Percentiles rank a stretch among this genome's conserved stretches.
Conservation (phyloP, 2,888 invertebrate species). For the Toxonevra muliebris region DNA sequence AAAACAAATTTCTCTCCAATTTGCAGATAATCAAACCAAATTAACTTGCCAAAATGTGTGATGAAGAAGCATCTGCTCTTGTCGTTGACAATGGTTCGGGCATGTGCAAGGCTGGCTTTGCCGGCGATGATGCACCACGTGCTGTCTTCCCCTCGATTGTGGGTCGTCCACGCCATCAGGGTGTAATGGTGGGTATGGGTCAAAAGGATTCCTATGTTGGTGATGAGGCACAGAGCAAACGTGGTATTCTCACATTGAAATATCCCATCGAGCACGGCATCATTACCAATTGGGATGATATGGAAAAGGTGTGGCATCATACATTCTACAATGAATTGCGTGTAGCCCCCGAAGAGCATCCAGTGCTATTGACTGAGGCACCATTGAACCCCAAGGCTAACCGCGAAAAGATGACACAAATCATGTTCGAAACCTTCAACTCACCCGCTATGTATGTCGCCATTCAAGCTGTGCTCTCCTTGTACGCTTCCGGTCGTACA, state of each 20-base stretch:
- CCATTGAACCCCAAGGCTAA: conserved; percentile 90
- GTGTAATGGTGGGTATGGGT: conserved; percentile 98
- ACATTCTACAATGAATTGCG: conserved; percentile 98
- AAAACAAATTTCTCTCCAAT: too few species aligned
- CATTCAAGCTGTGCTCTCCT: conserved; percentile 90
- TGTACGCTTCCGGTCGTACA: conserved; percentile 96
- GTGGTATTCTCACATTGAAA: conserved; percentile 95
- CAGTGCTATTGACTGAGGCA: conserved; percentile 86
- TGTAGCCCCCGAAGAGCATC: conserved; percentile 93
- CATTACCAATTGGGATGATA: conserved; percentile 98
- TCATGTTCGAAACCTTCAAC: conserved; percentile 94
- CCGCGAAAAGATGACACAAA: conserved; percentile 92
- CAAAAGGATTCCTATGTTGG: conserved; percentile 97
- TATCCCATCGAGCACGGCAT: conserved; percentile 98
- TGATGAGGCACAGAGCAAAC: conserved; percentile 96
- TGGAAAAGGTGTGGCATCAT: conserved; percentile 99
- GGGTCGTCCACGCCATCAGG: conserved; percentile 91
- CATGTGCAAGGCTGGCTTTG: conserved; percentile 97
- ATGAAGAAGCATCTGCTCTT: conserved; percentile 92
- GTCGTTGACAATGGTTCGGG: conserved; percentile 97
- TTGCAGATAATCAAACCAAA: too few species aligned
- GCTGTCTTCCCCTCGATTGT: conserved; percentile 94
- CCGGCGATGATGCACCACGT: conserved; percentile 94
- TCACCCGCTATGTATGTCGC: conserved; percentile 95
- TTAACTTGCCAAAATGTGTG: conserved; percentile 74